These are phyloP conservation scores for Pterophyllum scalare DNA, from an alignment of 2,113 vertebrate genomes.

Conservation along the genomic window DNA sequence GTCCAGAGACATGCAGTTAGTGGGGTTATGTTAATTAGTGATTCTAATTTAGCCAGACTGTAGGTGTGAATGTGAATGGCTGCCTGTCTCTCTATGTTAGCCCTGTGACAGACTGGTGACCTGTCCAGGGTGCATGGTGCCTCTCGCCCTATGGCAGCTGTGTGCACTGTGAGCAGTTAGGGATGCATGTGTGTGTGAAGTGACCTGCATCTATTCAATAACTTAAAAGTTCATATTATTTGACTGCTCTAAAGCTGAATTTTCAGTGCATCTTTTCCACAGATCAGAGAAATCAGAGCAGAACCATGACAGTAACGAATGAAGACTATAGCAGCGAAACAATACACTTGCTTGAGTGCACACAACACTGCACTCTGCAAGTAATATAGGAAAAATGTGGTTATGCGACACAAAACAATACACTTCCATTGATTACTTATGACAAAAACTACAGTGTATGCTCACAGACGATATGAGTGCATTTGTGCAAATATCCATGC, in stretches of 20 bases:
- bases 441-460: conserved; percentile 44
- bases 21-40: no score
- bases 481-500: conserved; percentile 45
- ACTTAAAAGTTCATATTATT: background rate
- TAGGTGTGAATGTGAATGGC: no score
- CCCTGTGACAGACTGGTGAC: no score
- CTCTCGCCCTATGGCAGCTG: no score
- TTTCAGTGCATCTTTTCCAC: background rate
- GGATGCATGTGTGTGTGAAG: background rate
- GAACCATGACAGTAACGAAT: conserved; percentile 12
- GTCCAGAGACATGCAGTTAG: no score
- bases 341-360: conserved; percentile 27
- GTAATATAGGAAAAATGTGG: conserved; percentile 20
- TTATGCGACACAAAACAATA: conserved; percentile 43
- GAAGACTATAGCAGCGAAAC: conserved; percentile 1
- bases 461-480: conserved; percentile 25
- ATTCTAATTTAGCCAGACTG: no score
- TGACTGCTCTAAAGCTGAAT: background rate
- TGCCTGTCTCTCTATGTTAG: no score
- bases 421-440: conserved; percentile 42
- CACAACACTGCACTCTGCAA: conserved; percentile 16
- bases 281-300: conserved; percentile 42
- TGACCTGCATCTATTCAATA: conserved; percentile 3
- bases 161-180: background rate
- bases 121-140: no score